A percentile compares a stretch with the other conserved stretches of the same genome.
These are phyloP conservation scores for Crenichthys baileyi DNA, from an alignment of 2,797 vertebrate species.

Conservation along the genomic window DNA sequence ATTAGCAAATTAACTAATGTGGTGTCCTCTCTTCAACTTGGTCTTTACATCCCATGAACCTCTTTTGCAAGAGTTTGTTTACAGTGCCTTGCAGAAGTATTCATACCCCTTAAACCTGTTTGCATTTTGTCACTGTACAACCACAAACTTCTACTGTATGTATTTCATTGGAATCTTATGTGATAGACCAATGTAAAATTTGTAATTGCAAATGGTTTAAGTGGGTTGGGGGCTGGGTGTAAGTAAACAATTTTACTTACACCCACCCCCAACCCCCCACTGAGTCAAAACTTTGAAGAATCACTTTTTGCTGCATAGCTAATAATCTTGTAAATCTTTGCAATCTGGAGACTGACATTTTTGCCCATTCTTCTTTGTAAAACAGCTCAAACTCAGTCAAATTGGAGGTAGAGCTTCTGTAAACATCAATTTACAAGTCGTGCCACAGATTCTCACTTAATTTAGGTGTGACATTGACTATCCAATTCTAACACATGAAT, in stretches of 20 bases:
- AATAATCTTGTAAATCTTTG: too few relatives aligned
- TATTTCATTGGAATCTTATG: not conserved
- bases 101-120: not conserved
- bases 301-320: too few relatives aligned
- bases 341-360: not conserved
- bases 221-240: too few relatives aligned
- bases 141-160: not conserved
- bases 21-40: slow-evolving; percentile 46
- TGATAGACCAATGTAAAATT: not conserved
- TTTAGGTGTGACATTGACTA: not conserved
- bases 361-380: not conserved
- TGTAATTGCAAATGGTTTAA: not conserved
- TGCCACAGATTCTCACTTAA: not conserved
- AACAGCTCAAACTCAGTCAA: not conserved
- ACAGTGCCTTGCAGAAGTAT: not conserved
- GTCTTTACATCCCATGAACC: slow-evolving; percentile 27
- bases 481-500: not conserved
- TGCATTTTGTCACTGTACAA: not conserved
- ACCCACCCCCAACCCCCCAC: not conserved
- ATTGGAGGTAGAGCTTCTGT: not conserved
- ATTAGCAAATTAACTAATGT: slow-evolving; percentile 65
- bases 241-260: too few relatives aligned
- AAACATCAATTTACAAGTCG: not conserved
- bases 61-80: slow-evolving; percentile 3
- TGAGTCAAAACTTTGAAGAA: too few relatives aligned